phyloP scores from a whole-genome alignment of 2,888 invertebrate genomes.

The Diloba caeruleocephala region DNA sequence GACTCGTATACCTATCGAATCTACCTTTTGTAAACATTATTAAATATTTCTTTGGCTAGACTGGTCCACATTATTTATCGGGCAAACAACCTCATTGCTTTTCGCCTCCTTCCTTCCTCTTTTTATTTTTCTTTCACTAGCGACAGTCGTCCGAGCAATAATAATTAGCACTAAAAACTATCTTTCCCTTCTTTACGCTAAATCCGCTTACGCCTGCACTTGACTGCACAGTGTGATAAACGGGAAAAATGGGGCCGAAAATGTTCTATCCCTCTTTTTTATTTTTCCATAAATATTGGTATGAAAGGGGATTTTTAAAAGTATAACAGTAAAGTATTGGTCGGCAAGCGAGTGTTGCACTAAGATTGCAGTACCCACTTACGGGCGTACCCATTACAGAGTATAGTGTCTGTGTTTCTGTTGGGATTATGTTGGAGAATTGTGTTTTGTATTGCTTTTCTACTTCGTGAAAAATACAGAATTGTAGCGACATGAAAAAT shows the following conservation, averaged over 20 bases:
- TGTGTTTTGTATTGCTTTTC: not conserved
- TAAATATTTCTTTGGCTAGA: too few relatives aligned
- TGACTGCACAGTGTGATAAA: conserved; percentile 50
- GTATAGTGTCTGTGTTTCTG: conserved; percentile 22
- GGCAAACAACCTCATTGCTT: too few relatives aligned
- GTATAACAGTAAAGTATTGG: conserved; percentile 56
- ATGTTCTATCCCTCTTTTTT: conserved; percentile 22
- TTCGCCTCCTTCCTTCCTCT: too few relatives aligned
- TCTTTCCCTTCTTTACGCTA: conserved; percentile 11
- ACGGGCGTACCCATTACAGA: conserved; percentile 14
- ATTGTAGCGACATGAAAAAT: too few relatives aligned
- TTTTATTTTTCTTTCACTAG: not conserved
- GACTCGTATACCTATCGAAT: too few relatives aligned
- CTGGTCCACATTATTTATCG: too few relatives aligned
- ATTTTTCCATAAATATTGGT: conserved; percentile 58
- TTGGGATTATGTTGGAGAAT: conserved; percentile 18
- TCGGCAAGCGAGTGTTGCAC: conserved; percentile 47
- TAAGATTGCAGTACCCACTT: conserved; percentile 54
- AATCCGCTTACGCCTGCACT: conserved; percentile 28
- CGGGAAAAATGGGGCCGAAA: conserved; percentile 30
- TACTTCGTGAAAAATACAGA: too few relatives aligned
- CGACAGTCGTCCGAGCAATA: conserved; percentile 2
- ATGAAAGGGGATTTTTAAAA: conserved; percentile 49
- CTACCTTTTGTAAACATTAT: too few relatives aligned
- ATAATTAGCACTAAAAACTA: conserved; percentile 29